A percentile compares a stretch with the other conserved stretches of the same genome.
These are phyloP conservation scores for Callipepla californica DNA, from an alignment of 2,113 vertebrate genomes.

Conservation along the genomic window DNA sequence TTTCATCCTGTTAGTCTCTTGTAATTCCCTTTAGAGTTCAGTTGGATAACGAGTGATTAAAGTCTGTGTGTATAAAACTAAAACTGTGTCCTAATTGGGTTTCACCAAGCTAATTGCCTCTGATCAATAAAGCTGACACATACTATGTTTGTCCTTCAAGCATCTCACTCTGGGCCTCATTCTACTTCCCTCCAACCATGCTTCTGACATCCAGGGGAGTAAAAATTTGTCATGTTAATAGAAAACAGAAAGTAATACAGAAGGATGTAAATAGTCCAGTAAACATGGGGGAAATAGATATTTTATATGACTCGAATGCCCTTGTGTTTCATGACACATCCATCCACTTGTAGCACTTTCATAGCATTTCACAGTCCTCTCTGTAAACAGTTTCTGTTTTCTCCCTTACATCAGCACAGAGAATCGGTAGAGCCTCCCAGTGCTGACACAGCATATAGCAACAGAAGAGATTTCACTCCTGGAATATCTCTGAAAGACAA, in stretches of 20 bases:
- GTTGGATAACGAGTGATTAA: conserved; percentile 54
- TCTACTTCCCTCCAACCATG: neutral
- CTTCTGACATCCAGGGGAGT: conserved; percentile 8
- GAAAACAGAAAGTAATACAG: neutral
- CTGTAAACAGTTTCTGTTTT: neutral
- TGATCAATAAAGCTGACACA: conserved; percentile 58
- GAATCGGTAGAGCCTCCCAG: neutral
- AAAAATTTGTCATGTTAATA: neutral
- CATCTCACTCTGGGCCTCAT: conserved; percentile 10
- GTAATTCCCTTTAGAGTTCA: conserved; percentile 40
- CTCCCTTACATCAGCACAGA: neutral
- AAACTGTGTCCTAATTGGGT: conserved; percentile 59
- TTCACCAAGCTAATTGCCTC: conserved; percentile 51
- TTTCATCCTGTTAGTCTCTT: conserved; percentile 14
- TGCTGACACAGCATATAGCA: neutral
- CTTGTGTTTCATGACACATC: neutral
- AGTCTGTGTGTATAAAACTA: conserved; percentile 46
- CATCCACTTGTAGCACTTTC: neutral
- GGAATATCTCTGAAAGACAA: neutral
- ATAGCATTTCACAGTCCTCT: neutral
- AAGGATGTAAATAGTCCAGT: conserved; percentile 24
- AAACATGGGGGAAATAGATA: neutral
- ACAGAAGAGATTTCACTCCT: neutral
- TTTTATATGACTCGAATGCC: neutral
- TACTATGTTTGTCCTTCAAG: conserved; percentile 6